These are phyloP conservation scores for Lasioglossum leucozonium DNA, from an alignment of 2,888 invertebrate genomes.

Conservation along the genomic window DNA sequence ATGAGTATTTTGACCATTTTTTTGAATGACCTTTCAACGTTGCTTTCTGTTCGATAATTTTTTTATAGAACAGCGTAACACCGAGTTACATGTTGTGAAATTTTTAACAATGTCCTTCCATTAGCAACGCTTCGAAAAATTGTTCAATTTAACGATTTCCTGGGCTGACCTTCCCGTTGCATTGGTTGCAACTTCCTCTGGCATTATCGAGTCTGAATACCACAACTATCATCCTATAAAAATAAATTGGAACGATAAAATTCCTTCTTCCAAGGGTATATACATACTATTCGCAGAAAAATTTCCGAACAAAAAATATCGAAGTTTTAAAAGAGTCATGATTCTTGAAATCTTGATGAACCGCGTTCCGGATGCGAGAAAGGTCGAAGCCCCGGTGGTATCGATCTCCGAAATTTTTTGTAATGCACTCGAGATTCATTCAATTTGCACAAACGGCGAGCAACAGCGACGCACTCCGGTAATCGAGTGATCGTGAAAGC, in stretches of 20 bases:
- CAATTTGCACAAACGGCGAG: background rate
- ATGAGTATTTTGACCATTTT: background rate
- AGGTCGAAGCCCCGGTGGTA: background rate
- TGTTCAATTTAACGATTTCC: background rate
- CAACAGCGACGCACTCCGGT: background rate
- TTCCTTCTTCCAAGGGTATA: too few relatives aligned
- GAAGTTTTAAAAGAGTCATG: too few relatives aligned
- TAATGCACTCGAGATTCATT: background rate
- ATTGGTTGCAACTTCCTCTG: too few relatives aligned
- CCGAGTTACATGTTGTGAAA: background rate
- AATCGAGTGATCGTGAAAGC: slow-evolving; percentile 5
- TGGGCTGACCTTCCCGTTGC: too few relatives aligned
- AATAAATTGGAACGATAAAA: too few relatives aligned
- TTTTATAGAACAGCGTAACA: background rate
- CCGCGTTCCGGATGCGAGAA: background rate
- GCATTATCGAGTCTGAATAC: too few relatives aligned
- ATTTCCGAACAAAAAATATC: too few relatives aligned
- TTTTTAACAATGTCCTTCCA: background rate
- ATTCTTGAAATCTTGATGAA: background rate
- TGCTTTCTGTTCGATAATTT: background rate
- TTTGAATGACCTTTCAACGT: background rate
- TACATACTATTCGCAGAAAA: too few relatives aligned
- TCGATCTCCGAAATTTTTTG: background rate
- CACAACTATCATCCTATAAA: too few relatives aligned
- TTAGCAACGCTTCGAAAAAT: background rate